Evolutionary conservation across 37 sponge, comb jelly and placozoan species (phyloP), one percentile per base, ranked within the genome.

Genomic region (Lycopodina hypogea): DNA sequence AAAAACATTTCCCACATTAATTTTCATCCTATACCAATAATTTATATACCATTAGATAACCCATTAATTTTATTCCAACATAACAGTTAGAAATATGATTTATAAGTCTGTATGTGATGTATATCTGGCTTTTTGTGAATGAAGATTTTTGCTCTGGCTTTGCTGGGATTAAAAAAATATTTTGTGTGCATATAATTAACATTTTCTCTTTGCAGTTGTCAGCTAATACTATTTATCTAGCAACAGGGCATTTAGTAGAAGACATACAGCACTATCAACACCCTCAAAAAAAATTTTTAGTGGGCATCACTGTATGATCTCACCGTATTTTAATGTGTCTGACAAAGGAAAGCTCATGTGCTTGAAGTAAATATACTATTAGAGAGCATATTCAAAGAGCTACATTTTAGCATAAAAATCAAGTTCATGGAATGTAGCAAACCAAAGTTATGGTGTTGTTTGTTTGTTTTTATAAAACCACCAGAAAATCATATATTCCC

Each of bases 211-310:
- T n/a, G n/a, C n/a, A n/a, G n/a, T n/a, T n/a, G n/a, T n/a, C n/a
- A n/a, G n/a, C 55, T 53, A 17, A 53, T 53, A 17, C 55, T 53
- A 53, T 53, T 53, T 17, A 53, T 53, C 55, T 53, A 53, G 17
- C 55, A 12, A 53, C 55, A 53, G 55, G 55, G 55, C 55, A 53
- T 17, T 53, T 53, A 12, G 17, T 53, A n/a, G n/a, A n/a, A 53
- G 55, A 53, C 55, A 53, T 53, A 17, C 55, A 53, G 55, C 55
- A 53, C 55, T 53, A 53, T 53, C 55, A 53, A 53, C 55, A 53
- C 55, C 55, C 17, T 53, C 17, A 53, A 17, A 53, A 53, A 19
- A 19, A 19, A 19, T 53, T 53, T 53, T 17, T 53, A 53, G 55
- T 53, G 55, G 55, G 55, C 55, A 53, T 53, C 12, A 12, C 55